Conservation (phyloP, 2,113 vertebrate genomes). For the Sphyrna mokarran region DNA sequence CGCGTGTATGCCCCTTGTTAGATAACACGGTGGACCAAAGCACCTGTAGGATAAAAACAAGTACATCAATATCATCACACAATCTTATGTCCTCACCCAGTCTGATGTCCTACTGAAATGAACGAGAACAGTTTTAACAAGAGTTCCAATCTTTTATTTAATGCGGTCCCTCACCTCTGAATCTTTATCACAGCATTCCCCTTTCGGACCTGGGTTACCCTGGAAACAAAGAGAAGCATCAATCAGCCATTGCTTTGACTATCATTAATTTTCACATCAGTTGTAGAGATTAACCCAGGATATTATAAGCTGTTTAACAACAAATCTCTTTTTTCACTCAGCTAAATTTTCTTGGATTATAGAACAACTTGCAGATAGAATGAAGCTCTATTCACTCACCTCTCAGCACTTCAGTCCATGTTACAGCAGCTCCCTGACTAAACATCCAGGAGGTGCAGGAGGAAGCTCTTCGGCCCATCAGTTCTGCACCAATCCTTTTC, state of each 20-base stretch:
- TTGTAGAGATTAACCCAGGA: background rate
- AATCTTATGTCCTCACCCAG: background rate
- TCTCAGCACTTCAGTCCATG: background rate
- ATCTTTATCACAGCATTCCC: constrained; percentile 65
- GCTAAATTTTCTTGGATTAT: background rate
- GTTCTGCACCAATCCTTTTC: too few relatives aligned
- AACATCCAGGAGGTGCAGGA: background rate
- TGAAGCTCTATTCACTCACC: background rate
- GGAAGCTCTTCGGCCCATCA: too few relatives aligned
- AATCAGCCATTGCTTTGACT: background rate
- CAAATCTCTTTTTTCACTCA: background rate
- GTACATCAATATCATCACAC: too few relatives aligned
- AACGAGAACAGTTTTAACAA: background rate
- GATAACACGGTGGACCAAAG: too few relatives aligned
- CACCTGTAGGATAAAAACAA: too few relatives aligned
- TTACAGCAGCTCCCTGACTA: background rate
- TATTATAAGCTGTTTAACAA: background rate
- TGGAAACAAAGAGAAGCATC: constrained; percentile 48
- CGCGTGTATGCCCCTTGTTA: too few relatives aligned
- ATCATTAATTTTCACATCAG: background rate
- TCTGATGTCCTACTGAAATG: background rate
- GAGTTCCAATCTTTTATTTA: background rate
- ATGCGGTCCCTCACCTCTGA: constrained; percentile 54
- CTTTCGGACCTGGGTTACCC: constrained; percentile 72
- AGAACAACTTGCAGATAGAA: background rate